Evolutionary conservation across 1,140 invertebrate species (phyloP).

Genomic region (Drosophila virilis): DNA sequence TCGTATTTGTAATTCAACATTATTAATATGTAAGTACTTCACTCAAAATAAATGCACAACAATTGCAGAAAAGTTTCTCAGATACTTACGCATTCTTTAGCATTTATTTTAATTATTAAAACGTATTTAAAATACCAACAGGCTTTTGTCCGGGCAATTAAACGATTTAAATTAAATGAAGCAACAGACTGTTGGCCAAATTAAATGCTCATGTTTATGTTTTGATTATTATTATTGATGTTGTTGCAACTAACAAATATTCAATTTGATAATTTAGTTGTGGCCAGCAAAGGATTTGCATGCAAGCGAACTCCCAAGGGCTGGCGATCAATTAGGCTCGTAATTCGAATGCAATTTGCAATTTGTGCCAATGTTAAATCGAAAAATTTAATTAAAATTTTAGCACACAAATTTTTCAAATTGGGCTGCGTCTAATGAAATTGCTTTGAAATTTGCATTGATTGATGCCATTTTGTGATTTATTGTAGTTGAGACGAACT

Average conservation of each 20-base stretch:
- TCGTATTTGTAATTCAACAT: no score
- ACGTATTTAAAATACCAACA: not conserved
- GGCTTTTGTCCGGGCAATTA: not conserved
- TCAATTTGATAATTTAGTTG: constrained; percentile 46
- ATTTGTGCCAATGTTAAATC: constrained; percentile 24
- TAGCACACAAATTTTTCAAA: constrained; percentile 6
- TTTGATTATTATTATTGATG: not conserved
- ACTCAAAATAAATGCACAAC: no score
- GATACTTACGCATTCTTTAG: not conserved
- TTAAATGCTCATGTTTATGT: not conserved
- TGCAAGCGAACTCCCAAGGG: constrained; percentile 14
- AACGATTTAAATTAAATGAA: constrained; percentile 1
- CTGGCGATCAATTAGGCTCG: constrained; percentile 19
- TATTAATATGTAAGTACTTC: no score
- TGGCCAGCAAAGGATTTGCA: constrained; percentile 38
- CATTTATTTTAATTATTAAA: not conserved
- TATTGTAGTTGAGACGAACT: constrained; percentile 68
- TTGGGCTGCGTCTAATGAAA: constrained; percentile 16
- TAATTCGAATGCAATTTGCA: constrained; percentile 57
- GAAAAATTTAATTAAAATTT: constrained; percentile 42
- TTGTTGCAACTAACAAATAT: constrained; percentile 4
- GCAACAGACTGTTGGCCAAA: not conserved
- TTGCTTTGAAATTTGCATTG: constrained; percentile 63
- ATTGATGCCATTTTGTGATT: constrained; percentile 74
- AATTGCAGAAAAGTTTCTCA: not conserved